Evolutionary conservation across 2,113 vertebrate species (phyloP), one percentile per base, ranked within the genome.

Genomic region (Podiceps cristatus): DNA sequence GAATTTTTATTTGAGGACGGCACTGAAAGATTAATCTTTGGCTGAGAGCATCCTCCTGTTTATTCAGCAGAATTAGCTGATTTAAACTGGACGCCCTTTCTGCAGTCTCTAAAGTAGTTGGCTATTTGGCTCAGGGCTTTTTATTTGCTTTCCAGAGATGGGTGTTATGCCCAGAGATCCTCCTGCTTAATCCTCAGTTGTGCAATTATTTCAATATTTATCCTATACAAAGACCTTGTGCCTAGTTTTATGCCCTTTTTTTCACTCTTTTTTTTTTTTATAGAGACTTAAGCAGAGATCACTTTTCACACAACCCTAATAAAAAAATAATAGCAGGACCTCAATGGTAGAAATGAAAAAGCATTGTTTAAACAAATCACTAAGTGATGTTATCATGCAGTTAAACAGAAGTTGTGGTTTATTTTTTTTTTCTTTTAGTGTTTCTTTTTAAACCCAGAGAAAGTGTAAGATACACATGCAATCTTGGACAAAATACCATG

Each of bases 401-500:
- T 62, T 77, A 90, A 93, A 88, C 42, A 85, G 63, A 97, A 97
- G 93, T 96, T 90, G 92, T 74, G 93, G 37, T 64, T 95, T 93
- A 19, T 33, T 19, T 19, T 19, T 55, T 93, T 86, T 53, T 74
- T 45, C 40, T 78, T 85, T 75, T 33, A 40, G 23, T 18, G 24
- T 76, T 69, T 23, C 79, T 81, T 84, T 73, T 74, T 82, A 83
- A 81, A 93, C 66, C 93, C 92, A 94, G 89, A 82, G 59, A 97
- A 98, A 94, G 91, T 24, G 1, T 60, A 95, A 94, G 94, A 76
- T 85, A 88, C 28, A 29, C 86, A 29, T 16, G 87, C 96, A 95
- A 79, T 90, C 72, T 66, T 97, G 96, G 98, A 92, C 96, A 79
- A 96, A 98, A 98, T 91, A 97, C 88, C 97, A 92, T 86, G 75